These are phyloP conservation scores for Gymnocheta viridis DNA, from an alignment of 2,888 invertebrate species.

Conservation along the genomic window DNA sequence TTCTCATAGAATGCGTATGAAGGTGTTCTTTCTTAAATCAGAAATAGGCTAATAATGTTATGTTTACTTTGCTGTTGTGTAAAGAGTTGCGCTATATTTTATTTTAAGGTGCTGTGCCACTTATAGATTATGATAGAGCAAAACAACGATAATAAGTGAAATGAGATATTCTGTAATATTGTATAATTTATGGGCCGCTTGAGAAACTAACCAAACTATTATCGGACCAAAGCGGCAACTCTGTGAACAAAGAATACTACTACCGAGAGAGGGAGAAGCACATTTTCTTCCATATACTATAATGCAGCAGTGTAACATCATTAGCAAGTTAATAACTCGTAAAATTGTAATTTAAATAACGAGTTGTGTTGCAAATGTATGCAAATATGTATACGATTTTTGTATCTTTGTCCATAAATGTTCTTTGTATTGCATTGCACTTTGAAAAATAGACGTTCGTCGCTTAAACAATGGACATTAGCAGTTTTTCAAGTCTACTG, in stretches of 20 bases:
- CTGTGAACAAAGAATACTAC: background rate
- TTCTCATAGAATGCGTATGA: too few relatives aligned
- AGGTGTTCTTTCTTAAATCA: too few relatives aligned
- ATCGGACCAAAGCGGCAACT: background rate
- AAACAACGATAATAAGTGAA: too few relatives aligned
- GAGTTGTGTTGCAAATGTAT: conserved; percentile 38
- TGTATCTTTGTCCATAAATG: background rate
- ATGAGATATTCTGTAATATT: too few relatives aligned
- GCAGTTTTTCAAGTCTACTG: background rate
- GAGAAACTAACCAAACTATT: too few relatives aligned
- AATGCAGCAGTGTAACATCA: conserved; percentile 49
- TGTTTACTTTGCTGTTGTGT: too few relatives aligned
- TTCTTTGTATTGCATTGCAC: conserved; percentile 22
- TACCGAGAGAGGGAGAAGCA: background rate
- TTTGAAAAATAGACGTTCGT: conserved; percentile 8
- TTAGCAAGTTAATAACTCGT: conserved; percentile 68
- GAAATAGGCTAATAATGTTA: too few relatives aligned
- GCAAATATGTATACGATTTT: background rate
- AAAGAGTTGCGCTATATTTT: too few relatives aligned
- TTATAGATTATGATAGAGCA: too few relatives aligned
- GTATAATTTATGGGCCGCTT: too few relatives aligned
- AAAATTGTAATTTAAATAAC: conserved; percentile 65
- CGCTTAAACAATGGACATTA: conserved; percentile 21
- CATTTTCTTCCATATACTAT: background rate
- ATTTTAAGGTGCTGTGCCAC: too few relatives aligned